Conservation (phyloP, 53 echinoderm and acorn worm species). For the Zoroaster sp. region DNA sequence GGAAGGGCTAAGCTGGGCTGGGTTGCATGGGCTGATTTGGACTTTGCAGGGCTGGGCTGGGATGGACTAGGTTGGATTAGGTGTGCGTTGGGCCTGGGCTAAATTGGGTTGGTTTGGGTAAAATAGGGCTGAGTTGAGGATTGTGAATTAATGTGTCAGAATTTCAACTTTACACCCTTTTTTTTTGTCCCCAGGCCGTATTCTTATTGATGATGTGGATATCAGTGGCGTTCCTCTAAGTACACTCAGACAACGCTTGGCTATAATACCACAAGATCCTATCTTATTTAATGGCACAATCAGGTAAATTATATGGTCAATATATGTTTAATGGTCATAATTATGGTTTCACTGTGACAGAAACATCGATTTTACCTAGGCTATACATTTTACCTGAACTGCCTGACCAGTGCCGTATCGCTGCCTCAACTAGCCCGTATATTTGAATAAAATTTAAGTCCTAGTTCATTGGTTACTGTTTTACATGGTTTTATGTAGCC, state of each 20-base stretch:
- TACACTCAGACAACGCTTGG: conserved; percentile 72
- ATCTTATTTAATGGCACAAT: conserved; percentile 81
- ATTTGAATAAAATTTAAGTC: too few relatives aligned
- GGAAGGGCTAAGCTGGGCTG: neutral
- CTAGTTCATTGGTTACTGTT: too few relatives aligned
- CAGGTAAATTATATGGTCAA: conserved; percentile 42
- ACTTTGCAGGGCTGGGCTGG: neutral
- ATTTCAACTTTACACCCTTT: neutral
- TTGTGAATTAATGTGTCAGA: neutral
- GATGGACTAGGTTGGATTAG: neutral
- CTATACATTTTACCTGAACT: too few relatives aligned
- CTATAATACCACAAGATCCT: conserved; percentile 91
- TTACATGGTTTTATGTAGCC: too few relatives aligned
- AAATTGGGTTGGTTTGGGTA: neutral
- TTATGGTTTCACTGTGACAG: too few relatives aligned
- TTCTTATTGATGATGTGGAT: conserved; percentile 83
- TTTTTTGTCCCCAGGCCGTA: conserved; percentile 64
- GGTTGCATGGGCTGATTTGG: neutral
- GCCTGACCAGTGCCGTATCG: too few relatives aligned
- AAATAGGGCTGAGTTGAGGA: neutral
- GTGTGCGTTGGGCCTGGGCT: neutral
- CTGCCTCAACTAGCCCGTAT: too few relatives aligned
- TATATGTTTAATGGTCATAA: too few relatives aligned
- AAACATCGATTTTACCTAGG: too few relatives aligned
- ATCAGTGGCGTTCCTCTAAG: conserved; percentile 75